A percentile compares a stretch with the other conserved stretches of the same genome.
Conservation (phyloP, 2,888 invertebrate species). For the Anthrax anthrax region DNA sequence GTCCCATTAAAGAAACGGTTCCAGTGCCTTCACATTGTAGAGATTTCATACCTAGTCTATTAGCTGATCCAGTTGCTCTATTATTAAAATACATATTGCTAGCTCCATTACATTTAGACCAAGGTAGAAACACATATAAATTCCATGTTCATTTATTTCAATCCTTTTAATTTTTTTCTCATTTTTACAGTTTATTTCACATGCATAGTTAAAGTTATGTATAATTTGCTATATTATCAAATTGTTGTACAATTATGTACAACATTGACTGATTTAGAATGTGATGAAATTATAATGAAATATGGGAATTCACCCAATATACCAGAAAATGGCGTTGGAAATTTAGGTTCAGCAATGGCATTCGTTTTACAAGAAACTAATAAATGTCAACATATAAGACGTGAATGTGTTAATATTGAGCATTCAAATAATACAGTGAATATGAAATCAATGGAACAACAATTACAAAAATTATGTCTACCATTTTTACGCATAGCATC, state of each 20-base stretch:
- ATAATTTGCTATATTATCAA: slow-evolving; percentile 81
- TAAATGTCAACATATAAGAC: slow-evolving; percentile 25
- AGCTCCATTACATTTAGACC: slow-evolving; percentile 71
- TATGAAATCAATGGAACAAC: slow-evolving; percentile 32
- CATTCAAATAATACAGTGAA: slow-evolving; percentile 21
- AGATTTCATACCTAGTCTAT: slow-evolving; percentile 59
- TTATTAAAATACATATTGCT: slow-evolving; percentile 76
- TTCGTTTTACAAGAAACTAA: slow-evolving; percentile 28
- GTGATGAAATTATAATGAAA: slow-evolving; percentile 37
- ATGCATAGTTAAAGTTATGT: slow-evolving; percentile 72
- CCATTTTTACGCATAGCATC: slow-evolving; percentile 76
- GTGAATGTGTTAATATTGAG: slow-evolving; percentile 25
- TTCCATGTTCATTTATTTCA: background rate
- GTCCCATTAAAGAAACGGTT: slow-evolving; percentile 26
- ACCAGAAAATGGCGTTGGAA: slow-evolving; percentile 9
- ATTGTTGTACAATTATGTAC: slow-evolving; percentile 67
- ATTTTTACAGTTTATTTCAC: slow-evolving; percentile 65
- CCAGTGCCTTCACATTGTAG: slow-evolving; percentile 31
- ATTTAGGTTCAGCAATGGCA: slow-evolving; percentile 31
- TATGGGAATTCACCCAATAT: slow-evolving; percentile 15
- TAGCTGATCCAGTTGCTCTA: slow-evolving; percentile 74
- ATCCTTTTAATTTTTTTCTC: background rate
- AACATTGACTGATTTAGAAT: slow-evolving; percentile 47
- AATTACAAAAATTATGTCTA: slow-evolving; percentile 65
- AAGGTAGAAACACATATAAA: slow-evolving; percentile 41